phyloP scores from a whole-genome alignment of 2,797 vertebrate genomes.

The Aeoliscus strigatus region DNA sequence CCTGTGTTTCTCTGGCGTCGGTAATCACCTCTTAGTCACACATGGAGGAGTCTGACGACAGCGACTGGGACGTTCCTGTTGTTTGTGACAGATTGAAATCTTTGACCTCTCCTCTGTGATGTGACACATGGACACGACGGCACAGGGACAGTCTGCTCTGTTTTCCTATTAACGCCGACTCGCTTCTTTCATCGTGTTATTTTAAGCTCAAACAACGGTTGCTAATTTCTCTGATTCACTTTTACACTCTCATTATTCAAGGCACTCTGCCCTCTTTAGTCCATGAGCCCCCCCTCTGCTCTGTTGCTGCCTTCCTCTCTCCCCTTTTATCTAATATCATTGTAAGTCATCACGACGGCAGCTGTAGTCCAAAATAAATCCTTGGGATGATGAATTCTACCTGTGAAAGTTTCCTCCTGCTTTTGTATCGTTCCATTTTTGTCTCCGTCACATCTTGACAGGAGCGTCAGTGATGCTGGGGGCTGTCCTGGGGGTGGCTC shows the following conservation, averaged over 20 bases:
- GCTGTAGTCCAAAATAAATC: conserved; percentile 16
- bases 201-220: too few relatives aligned
- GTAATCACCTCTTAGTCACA: conserved; percentile 30
- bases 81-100: conserved; percentile 15
- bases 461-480: too few relatives aligned
- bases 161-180: conserved; percentile 4
- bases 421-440: too few relatives aligned
- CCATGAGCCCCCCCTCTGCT: conserved; percentile 21
- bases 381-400: too few relatives aligned
- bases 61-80: conserved; percentile 20
- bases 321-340: conserved; percentile 30
- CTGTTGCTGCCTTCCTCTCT: background rate
- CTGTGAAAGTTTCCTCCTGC: too few relatives aligned
- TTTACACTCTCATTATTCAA: conserved; percentile 49
- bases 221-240: conserved; percentile 25
- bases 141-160: background rate
- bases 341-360: conserved; percentile 32
- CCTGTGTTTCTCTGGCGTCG: conserved; percentile 18
- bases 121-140: background rate
- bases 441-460: too few relatives aligned
- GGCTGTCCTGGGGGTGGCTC: too few relatives aligned
- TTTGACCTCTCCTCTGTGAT: conserved; percentile 14
- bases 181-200: too few relatives aligned
- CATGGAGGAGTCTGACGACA: conserved; percentile 30
- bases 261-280: conserved; percentile 32